Conservation (phyloP, 2,888 invertebrate species). For the Mesodorylaimus sp. region DNA sequence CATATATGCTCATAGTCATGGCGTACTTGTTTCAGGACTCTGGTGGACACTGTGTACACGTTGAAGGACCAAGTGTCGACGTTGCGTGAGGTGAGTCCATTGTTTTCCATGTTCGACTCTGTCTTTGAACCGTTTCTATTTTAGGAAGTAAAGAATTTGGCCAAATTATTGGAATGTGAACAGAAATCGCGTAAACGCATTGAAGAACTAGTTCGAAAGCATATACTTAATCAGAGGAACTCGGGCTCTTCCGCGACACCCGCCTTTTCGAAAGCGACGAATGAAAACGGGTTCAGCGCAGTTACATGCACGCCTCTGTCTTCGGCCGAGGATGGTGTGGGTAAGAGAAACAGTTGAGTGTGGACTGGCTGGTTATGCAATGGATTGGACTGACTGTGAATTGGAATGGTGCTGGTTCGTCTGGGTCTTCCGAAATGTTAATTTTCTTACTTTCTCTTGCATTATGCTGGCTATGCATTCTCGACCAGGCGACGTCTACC, state of each 20-base stretch:
- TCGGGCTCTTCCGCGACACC: background rate
- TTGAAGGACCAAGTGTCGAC: slow-evolving; percentile 53
- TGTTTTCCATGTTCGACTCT: slow-evolving; percentile 1
- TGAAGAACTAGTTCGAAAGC: slow-evolving; percentile 30
- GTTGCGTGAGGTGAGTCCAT: slow-evolving; percentile 42
- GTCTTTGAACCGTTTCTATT: slow-evolving; percentile 7
- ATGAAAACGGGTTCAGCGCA: background rate
- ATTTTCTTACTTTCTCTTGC: too few species aligned
- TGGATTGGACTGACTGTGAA: too few species aligned
- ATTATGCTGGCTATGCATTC: too few species aligned
- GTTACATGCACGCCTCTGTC: background rate
- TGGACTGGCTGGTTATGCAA: too few species aligned
- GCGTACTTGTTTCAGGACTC: slow-evolving; percentile 40
- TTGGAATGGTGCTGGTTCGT: too few species aligned
- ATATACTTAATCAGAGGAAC: background rate
- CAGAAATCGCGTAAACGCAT: slow-evolving; percentile 39
- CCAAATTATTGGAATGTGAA: slow-evolving; percentile 48
- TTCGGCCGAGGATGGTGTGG: background rate
- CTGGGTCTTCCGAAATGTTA: too few species aligned
- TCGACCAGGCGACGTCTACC: too few species aligned
- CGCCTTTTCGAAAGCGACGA: background rate
- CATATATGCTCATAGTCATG: background rate
- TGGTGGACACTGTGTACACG: slow-evolving; percentile 57
- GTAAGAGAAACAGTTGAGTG: background rate
- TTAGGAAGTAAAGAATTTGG: slow-evolving; percentile 30